Evolutionary conservation across 2,113 vertebrate genomes (phyloP).

Genomic region (Urocolius indicus): DNA sequence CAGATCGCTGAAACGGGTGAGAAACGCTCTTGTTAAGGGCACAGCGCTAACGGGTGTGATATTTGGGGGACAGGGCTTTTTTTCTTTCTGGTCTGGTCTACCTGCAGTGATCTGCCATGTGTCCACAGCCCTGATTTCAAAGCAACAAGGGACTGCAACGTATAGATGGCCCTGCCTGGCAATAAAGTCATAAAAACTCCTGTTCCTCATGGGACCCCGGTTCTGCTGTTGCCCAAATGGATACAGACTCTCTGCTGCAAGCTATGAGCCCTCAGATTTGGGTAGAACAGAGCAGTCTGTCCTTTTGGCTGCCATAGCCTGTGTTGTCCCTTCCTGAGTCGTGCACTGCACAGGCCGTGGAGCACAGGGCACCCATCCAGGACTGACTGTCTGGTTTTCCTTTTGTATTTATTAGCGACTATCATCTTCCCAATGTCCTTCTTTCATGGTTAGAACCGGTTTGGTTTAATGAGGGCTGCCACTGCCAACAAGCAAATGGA

Average conservation of each 20-base stretch:
- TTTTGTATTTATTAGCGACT: neutral
- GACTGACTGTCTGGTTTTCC: neutral
- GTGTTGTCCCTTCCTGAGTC: neutral
- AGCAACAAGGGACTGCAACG: neutral
- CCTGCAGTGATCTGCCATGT: neutral
- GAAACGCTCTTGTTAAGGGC: constrained; percentile 3
- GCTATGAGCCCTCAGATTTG: neutral
- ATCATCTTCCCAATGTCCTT: neutral
- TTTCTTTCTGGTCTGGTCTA: neutral
- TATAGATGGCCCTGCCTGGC: neutral
- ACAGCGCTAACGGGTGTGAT: neutral
- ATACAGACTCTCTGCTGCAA: neutral
- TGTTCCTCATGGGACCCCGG: neutral
- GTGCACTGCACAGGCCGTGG: rapidly evolving
- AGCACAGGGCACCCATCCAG: neutral
- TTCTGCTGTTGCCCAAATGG: neutral
- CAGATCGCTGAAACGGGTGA: constrained; percentile 10
- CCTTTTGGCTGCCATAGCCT: neutral
- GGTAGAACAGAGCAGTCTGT: neutral
- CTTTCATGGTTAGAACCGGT: neutral
- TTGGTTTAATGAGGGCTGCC: constrained; percentile 16
- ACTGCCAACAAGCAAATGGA: constrained; percentile 33
- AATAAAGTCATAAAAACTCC: neutral
- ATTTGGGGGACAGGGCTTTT: neutral
- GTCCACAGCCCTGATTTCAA: neutral